phyloP scores from a whole-genome alignment of 2,113 vertebrate species.

The Caloenas nicobarica region DNA sequence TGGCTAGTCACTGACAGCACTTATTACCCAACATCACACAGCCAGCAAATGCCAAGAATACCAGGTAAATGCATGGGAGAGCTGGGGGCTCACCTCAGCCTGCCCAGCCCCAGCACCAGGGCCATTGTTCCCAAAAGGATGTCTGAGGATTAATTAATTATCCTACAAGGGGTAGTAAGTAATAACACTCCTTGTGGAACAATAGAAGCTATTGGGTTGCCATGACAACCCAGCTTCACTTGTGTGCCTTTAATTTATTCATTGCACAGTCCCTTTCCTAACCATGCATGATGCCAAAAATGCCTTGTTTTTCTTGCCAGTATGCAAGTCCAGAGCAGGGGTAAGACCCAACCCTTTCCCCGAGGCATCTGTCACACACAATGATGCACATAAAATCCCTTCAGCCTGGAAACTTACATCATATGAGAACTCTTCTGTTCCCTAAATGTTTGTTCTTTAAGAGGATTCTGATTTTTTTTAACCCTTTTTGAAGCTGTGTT shows the following conservation, averaged over 20 bases:
- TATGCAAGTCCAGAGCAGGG: slow-evolving; percentile 15
- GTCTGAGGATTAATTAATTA: slow-evolving; percentile 67
- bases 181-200: slow-evolving; percentile 57
- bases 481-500: neutral
- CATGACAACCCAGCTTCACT: slow-evolving; percentile 42
- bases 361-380: neutral
- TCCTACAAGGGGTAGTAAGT: slow-evolving; percentile 63
- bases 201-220: slow-evolving; percentile 51
- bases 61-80: neutral
- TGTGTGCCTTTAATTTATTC: slow-evolving; percentile 65
- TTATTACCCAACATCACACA: neutral
- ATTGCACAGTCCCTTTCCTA: slow-evolving; percentile 36
- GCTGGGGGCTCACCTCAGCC: neutral
- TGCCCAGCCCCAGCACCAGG: neutral
- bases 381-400: neutral
- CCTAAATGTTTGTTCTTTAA: neutral
- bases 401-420: slow-evolving; percentile 5
- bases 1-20: neutral
- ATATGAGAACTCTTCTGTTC: neutral
- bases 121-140: slow-evolving; percentile 40
- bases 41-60: neutral
- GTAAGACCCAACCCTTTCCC: slow-evolving; percentile 22
- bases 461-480: neutral
- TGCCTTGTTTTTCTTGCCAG: slow-evolving; percentile 47
- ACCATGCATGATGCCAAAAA: slow-evolving; percentile 23